phyloP scores from a whole-genome alignment of 2,888 invertebrate species.

The Pomacea canaliculata region DNA sequence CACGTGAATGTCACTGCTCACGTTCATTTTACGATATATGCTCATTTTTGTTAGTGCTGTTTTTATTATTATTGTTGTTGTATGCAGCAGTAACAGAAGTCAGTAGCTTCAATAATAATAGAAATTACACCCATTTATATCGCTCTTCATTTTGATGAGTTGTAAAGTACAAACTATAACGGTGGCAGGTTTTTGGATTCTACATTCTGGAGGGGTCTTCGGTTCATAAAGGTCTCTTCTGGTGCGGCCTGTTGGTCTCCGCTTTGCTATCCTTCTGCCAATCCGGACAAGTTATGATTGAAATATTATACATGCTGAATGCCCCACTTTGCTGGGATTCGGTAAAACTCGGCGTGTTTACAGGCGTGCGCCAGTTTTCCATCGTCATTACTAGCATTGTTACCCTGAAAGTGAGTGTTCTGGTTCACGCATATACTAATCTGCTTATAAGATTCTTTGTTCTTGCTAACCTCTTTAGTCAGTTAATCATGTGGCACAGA shows the following conservation, averaged over 20 bases:
- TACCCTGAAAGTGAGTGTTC: constrained; percentile 16
- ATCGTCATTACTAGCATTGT: background rate
- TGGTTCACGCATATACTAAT: no score
- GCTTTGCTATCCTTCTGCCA: constrained; percentile 11
- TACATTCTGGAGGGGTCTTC: constrained; percentile 14
- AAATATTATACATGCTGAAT: constrained; percentile 25
- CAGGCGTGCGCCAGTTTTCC: constrained; percentile 6
- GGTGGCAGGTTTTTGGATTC: constrained; percentile 28
- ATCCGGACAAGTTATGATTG: constrained; percentile 18
- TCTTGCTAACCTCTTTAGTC: no score
- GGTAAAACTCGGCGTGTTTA: constrained; percentile 28
- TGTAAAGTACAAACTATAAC: no score
- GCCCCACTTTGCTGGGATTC: constrained; percentile 30
- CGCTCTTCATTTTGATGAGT: no score
- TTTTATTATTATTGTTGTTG: background rate
- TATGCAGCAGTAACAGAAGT: no score
- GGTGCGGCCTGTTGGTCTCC: constrained; percentile 5
- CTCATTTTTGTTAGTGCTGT: no score
- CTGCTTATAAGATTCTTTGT: no score
- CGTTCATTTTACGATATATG: no score
- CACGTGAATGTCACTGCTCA: no score
- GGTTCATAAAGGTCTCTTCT: background rate
- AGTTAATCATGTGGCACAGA: no score
- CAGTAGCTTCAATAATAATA: no score
- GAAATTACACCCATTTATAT: no score